Evolutionary conservation across 2,888 invertebrate species (phyloP).

Genomic region (Abscondita cerata): DNA sequence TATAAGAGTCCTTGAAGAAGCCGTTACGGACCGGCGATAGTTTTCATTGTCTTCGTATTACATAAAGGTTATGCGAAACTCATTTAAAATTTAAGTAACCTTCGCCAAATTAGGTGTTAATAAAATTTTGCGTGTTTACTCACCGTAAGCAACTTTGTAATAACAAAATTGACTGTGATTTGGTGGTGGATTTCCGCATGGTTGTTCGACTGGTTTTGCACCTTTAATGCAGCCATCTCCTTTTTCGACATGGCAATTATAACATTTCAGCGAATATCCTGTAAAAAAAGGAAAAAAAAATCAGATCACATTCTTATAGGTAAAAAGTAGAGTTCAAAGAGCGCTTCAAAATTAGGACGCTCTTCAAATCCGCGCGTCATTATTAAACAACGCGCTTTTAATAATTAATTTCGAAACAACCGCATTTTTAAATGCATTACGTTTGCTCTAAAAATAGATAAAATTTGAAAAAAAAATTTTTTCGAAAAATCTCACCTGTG

Average conservation of each 20-base stretch:
- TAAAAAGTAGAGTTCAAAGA: too few species aligned
- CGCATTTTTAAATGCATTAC: too few species aligned
- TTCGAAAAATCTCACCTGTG: slow-evolving; percentile 11
- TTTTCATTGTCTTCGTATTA: not conserved
- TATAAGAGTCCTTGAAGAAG: not conserved
- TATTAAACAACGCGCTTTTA: too few species aligned
- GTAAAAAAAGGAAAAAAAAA: slow-evolving; percentile 12
- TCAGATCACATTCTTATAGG: too few species aligned
- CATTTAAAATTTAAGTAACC: not conserved
- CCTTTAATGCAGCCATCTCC: slow-evolving; percentile 3
- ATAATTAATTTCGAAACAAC: too few species aligned
- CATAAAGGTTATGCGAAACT: not conserved
- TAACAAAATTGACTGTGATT: not conserved
- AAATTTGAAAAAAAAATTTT: not conserved
- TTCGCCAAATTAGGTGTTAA: not conserved
- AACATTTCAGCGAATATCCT: slow-evolving; percentile 14
- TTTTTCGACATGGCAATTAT: slow-evolving; percentile 2
- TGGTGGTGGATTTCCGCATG: not conserved
- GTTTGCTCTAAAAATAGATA: too few species aligned
- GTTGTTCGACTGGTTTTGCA: not conserved
- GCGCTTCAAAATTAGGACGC: too few species aligned
- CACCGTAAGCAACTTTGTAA: slow-evolving; percentile 8
- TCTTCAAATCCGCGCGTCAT: too few species aligned
- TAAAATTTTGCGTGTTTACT: not conserved
- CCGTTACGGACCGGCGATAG: not conserved